Evolutionary conservation across 2,888 invertebrate species (phyloP).

Genomic region (Harpalus rufipes): DNA sequence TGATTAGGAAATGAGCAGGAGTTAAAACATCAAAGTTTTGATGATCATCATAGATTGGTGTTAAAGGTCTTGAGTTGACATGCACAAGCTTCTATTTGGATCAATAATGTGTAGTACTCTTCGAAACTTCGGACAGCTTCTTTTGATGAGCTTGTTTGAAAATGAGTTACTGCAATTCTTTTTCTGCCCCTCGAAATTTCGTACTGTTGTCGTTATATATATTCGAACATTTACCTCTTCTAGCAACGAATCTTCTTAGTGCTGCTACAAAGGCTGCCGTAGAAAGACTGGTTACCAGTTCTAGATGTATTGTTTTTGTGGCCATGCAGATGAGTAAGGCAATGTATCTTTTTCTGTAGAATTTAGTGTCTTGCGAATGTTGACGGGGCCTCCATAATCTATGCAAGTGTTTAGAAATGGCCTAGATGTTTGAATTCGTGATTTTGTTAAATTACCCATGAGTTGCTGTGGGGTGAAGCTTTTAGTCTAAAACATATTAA

Average conservation of each 20-base stretch:
- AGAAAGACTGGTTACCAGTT: conserved; percentile 16
- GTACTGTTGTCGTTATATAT: conserved; percentile 69
- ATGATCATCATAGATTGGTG: conserved; percentile 69
- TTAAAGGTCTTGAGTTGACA: conserved; percentile 69
- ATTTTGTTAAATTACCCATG: conserved; percentile 70
- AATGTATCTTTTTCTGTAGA: conserved; percentile 63
- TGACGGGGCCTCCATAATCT: conserved; percentile 67
- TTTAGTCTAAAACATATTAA: conserved; percentile 53
- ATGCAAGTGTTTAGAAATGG: conserved; percentile 61
- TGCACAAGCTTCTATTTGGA: conserved; percentile 69
- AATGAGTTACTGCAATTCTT: conserved; percentile 47
- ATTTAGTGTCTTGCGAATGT: conserved; percentile 59
- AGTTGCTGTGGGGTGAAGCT: conserved; percentile 40
- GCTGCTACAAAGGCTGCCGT: conserved; percentile 68
- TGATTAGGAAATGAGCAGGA: conserved; percentile 72
- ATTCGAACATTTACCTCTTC: conserved; percentile 68
- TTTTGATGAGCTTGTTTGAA: neutral
- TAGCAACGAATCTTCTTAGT: conserved; percentile 68
- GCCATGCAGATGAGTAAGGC: conserved; percentile 65
- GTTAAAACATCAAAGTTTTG: conserved; percentile 69
- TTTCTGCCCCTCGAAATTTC: conserved; percentile 67
- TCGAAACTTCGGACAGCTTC: conserved; percentile 67
- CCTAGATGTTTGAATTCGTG: neutral
- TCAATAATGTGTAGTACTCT: conserved; percentile 68
- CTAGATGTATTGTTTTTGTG: conserved; percentile 56